Conservation (phyloP, 2,888 invertebrate genomes). For the Pristionchus entomophagus region DNA sequence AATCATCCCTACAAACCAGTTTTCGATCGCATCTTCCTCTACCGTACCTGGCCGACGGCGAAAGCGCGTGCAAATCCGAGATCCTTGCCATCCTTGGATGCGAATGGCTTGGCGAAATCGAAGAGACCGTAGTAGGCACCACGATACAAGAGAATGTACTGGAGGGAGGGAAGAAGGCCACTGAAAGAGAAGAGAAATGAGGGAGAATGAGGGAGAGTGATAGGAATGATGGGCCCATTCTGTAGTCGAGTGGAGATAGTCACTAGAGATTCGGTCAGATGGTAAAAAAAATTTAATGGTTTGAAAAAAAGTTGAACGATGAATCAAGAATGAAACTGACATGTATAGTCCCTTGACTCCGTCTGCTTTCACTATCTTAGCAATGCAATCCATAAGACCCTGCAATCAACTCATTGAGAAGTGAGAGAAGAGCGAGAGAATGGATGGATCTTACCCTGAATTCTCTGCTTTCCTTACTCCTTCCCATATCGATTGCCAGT, state of each 20-base stretch:
- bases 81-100: constrained; percentile 89
- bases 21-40: not conserved
- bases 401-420: not conserved
- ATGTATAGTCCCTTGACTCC: constrained; percentile 90
- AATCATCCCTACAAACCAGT: too few species aligned
- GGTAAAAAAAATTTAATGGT: not conserved
- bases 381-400: constrained; percentile 88
- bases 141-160: constrained; percentile 91
- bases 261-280: too few species aligned
- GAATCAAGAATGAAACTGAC: constrained; percentile 56
- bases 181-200: constrained; percentile 56
- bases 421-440: not conserved
- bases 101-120: constrained; percentile 86
- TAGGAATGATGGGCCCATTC: too few species aligned
- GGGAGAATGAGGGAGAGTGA: too few species aligned
- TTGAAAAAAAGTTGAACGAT: too few species aligned
- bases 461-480: constrained; percentile 79
- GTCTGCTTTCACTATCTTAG: constrained; percentile 86
- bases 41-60: constrained; percentile 81
- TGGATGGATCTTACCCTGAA: not conserved
- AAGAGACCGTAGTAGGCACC: constrained; percentile 80
- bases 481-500: constrained; percentile 89
- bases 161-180: constrained; percentile 94
- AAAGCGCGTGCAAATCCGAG: constrained; percentile 92
- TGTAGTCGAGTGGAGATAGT: too few species aligned